A percentile compares a stretch with the other conserved stretches of the same genome.
Evolutionary conservation across 2,797 vertebrate species (phyloP).

Genomic region (Perodicticus potto): DNA sequence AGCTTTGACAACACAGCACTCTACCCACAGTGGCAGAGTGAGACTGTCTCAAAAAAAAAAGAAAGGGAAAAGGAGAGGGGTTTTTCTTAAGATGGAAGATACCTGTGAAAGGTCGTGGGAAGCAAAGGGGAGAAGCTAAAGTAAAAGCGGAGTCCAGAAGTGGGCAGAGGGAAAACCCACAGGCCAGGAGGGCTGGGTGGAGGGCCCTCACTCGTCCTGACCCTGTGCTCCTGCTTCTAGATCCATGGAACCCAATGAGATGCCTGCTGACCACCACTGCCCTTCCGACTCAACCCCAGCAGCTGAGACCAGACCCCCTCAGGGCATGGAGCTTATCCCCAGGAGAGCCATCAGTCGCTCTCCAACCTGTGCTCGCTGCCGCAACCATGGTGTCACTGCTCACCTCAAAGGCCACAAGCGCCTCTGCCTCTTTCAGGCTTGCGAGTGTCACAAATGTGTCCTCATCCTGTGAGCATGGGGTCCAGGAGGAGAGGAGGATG

Average conservation of each 20-base stretch:
- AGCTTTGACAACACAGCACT: too few species aligned
- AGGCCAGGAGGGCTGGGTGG: not conserved
- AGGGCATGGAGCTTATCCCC: slow-evolving; percentile 38
- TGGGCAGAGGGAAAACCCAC: not conserved
- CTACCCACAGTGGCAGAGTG: too few species aligned
- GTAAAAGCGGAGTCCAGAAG: not conserved
- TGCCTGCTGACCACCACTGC: slow-evolving; percentile 5
- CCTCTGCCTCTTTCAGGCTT: slow-evolving; percentile 83
- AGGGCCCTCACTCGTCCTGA: not conserved
- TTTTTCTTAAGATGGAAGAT: not conserved
- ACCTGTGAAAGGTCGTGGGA: not conserved
- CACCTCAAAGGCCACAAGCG: slow-evolving; percentile 86
- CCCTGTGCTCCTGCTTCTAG: slow-evolving; percentile 24
- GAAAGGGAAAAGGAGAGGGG: not conserved
- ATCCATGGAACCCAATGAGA: slow-evolving; percentile 74
- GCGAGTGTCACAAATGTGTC: slow-evolving; percentile 85
- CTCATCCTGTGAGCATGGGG: slow-evolving; percentile 83
- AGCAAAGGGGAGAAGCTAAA: not conserved
- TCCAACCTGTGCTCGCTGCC: slow-evolving; percentile 86
- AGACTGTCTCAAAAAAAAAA: too few species aligned
- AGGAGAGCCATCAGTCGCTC: slow-evolving; percentile 72
- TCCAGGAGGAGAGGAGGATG: not conserved
- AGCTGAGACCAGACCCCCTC: not conserved
- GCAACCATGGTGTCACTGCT: slow-evolving; percentile 82
- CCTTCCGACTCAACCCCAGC: slow-evolving; percentile 39